Base-by-base conservation (phyloP, 2,888 invertebrate species). In the Dascillus cervinus region DNA sequence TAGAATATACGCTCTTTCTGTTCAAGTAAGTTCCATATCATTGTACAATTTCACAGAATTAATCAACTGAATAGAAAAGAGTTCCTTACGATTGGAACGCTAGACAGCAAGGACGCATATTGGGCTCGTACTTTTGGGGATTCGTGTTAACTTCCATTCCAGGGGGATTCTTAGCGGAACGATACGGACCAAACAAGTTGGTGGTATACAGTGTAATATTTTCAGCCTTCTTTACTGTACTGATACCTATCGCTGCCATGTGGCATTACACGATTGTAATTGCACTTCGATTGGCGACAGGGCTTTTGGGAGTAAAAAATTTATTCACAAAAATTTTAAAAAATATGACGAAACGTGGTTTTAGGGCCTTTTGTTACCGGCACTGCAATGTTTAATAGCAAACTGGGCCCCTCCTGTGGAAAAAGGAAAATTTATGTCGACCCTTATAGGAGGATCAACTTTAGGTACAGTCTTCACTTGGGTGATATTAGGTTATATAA, bases 261-360 rank as follows among this genome's bases (percentile, higher is more conserved):
- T 56, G 71, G 50, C 68, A 71, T 47, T 73, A 72, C 41, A 62
- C 70, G 26, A 67, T 70, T 0, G 61, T 81, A 1, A 73, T 79
- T 37, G 56, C 65, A 1, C 49, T 72, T 2, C 64, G 81, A 44
- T 74, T 80, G 46, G 46, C 72, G 1, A 68, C 77, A 14, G 81
- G 81, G 35, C 61, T 73, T 31, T 64, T 77, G 31, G 77, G 74
- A 48, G 81, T 79, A 66, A 64, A 71, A 64, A 30, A n/a, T n/a
- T n/a, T n/a, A n/a, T n/a, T n/a, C n/a, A n/a, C n/a, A n/a, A n/a
- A n/a, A n/a, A 24, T 4, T 21, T 20, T 19, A 13, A 13, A 12
- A 11, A 15, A 31, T 26, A 3, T 9, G 11, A 11, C 19, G 19
- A 6, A 11, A 11, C 15, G 8, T 29, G 49, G 20, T 46, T 48